A percentile compares a stretch with the other conserved stretches of the same genome.
These are phyloP conservation scores for Holotrichia oblita DNA, from an alignment of 1,140 invertebrate genomes.

Conservation along the genomic window DNA sequence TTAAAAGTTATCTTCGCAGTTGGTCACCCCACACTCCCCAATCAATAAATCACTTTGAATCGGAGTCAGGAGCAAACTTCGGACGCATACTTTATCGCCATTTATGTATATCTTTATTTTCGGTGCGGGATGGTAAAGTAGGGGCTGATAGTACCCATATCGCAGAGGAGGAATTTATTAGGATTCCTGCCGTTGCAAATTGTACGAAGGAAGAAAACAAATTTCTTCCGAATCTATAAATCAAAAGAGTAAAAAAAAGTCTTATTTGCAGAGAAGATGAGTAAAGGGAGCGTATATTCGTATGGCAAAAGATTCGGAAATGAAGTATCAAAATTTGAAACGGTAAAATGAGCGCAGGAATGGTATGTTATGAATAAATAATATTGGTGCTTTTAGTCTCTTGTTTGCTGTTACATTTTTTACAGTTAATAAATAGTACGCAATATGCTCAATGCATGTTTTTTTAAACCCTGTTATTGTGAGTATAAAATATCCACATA, in stretches of 20 bases:
- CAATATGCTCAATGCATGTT: no score
- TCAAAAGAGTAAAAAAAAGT: background rate
- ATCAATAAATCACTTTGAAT: slow-evolving; percentile 34
- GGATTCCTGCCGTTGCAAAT: background rate
- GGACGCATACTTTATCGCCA: slow-evolving; percentile 34
- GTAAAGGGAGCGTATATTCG: no score
- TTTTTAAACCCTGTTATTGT: no score
- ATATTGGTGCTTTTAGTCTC: no score
- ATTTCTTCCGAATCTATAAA: background rate
- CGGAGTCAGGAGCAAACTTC: slow-evolving; percentile 19
- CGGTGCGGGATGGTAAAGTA: background rate
- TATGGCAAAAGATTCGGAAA: no score
- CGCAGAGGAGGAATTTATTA: slow-evolving; percentile 1
- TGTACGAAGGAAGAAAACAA: background rate
- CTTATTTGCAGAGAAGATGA: no score
- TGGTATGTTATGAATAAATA: no score
- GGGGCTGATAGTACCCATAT: background rate
- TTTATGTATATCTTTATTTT: slow-evolving; percentile 35
- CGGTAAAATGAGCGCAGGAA: no score
- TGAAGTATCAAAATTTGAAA: no score
- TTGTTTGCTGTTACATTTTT: no score
- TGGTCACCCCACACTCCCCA: background rate
- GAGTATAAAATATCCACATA: no score
- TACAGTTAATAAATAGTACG: no score
- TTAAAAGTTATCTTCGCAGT: slow-evolving; percentile 26